Conservation (phyloP, 2,113 vertebrate genomes). For the Myanophis thanlyinensis region DNA sequence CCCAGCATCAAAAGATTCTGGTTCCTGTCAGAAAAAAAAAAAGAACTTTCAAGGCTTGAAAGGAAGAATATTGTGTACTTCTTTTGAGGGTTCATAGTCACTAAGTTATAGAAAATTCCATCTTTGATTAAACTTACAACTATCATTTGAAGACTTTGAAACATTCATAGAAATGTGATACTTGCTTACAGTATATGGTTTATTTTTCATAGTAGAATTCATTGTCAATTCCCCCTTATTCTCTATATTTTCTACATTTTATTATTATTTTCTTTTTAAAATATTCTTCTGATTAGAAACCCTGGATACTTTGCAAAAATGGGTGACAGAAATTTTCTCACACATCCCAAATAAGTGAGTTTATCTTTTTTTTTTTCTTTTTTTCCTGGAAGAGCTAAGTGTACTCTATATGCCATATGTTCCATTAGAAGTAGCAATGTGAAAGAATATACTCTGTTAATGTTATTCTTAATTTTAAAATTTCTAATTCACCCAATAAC, state of each 20-base stretch:
- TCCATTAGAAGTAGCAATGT: slow-evolving; percentile 6
- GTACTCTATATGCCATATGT: background rate
- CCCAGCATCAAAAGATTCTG: background rate
- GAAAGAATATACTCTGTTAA: background rate
- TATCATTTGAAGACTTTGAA: background rate
- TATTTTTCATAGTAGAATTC: background rate
- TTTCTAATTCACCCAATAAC: background rate
- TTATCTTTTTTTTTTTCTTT: background rate
- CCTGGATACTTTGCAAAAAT: slow-evolving; percentile 91
- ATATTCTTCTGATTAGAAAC: slow-evolving; percentile 73
- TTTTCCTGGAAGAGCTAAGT: background rate
- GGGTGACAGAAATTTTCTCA: slow-evolving; percentile 92
- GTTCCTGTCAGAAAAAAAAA: background rate
- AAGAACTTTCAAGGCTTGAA: background rate
- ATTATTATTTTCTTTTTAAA: background rate
- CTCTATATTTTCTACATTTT: background rate
- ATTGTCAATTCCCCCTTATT: background rate
- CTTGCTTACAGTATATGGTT: background rate
- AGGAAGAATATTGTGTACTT: background rate
- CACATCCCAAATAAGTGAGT: slow-evolving; percentile 94
- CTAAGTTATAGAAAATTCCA: background rate
- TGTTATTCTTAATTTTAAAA: background rate
- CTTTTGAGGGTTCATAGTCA: background rate
- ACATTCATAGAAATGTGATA: background rate
- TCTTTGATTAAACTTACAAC: background rate